Conservation (phyloP, 2,888 invertebrate genomes). For the Andrena marginata region DNA sequence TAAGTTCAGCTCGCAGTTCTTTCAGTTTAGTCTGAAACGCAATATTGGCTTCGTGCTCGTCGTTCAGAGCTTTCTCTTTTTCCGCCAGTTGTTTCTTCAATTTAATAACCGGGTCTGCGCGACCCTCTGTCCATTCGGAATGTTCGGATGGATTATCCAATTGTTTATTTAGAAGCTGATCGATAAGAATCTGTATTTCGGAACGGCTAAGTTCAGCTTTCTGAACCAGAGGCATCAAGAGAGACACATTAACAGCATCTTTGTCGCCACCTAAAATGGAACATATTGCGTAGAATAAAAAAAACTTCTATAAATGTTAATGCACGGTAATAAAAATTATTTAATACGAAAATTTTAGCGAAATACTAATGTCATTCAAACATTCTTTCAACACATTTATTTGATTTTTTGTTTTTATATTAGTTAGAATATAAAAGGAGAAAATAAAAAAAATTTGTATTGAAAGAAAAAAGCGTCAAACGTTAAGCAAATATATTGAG, state of each 20-base stretch:
- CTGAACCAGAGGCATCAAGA: conserved; percentile 91
- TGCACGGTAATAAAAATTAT: conserved; percentile 1
- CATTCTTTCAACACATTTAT: not conserved
- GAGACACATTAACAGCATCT: conserved; percentile 89
- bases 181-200: conserved; percentile 95
- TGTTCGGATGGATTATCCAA: conserved; percentile 90
- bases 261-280: conserved; percentile 87
- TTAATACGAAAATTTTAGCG: conserved; percentile 25
- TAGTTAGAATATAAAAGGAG: not conserved
- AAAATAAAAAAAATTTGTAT: not conserved
- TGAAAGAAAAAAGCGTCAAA: not conserved
- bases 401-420: not conserved
- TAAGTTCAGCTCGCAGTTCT: conserved; percentile 90
- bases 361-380: not conserved
- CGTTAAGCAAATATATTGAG: conserved; percentile 9
- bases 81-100: conserved; percentile 95
- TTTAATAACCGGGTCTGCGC: conserved; percentile 93
- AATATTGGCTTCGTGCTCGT: conserved; percentile 91
- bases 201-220: conserved; percentile 93
- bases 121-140: conserved; percentile 95
- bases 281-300: conserved; percentile 14
- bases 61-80: conserved; percentile 91
- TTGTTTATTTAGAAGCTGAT: conserved; percentile 95
- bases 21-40: conserved; percentile 92
- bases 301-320: conserved; percentile 14